These are phyloP conservation scores for Prosapia bicincta DNA, from an alignment of 2,888 invertebrate genomes.

Conservation along the genomic window DNA sequence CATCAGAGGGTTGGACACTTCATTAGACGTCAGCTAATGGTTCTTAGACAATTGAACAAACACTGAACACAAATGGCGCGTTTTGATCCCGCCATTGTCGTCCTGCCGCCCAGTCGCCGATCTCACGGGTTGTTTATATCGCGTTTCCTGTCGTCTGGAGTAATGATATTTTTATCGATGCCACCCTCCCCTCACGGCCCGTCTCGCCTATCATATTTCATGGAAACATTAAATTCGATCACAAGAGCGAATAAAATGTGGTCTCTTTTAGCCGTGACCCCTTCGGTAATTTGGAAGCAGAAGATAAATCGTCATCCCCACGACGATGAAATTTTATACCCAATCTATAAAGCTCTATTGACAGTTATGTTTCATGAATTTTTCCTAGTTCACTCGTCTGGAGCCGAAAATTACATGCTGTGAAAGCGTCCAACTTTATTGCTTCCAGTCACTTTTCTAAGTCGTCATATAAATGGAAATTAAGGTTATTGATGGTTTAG, in stretches of 20 bases:
- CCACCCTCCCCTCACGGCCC: background rate
- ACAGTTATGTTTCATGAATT: background rate
- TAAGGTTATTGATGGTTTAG: no score
- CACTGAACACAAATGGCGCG: background rate
- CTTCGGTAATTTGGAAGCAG: background rate
- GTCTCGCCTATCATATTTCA: conserved; percentile 20
- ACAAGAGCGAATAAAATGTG: background rate
- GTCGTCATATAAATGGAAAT: no score
- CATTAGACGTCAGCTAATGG: background rate
- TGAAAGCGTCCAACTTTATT: no score
- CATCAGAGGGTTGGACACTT: background rate
- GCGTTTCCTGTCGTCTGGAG: background rate
- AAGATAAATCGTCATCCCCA: background rate
- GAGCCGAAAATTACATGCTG: no score
- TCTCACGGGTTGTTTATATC: background rate
- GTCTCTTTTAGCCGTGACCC: background rate
- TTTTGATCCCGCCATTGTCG: background rate
- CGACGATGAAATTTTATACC: background rate
- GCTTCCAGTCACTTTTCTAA: no score
- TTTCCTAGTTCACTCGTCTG: no score
- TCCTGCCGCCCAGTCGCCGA: background rate
- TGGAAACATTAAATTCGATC: conserved; percentile 24
- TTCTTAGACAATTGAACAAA: conserved; percentile 2
- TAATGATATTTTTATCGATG: background rate
- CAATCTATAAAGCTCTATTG: background rate